Base-by-base conservation (phyloP, 2,113 vertebrate genomes). In the Syngnathoides biaculeatus region DNA sequence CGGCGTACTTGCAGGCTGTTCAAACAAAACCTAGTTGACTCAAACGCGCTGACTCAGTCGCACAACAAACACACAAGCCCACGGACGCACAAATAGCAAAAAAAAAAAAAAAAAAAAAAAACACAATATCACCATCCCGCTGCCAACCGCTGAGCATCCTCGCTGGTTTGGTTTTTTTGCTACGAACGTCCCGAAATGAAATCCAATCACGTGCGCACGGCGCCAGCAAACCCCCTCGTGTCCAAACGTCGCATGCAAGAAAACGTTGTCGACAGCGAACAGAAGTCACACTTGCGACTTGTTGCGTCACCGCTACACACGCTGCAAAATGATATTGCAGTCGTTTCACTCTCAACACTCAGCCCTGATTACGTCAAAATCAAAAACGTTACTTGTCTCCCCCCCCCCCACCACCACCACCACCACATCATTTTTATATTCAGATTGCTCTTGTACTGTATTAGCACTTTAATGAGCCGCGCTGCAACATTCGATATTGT, bases 381-480 rank as follows among this genome's bases (percentile, higher is more conserved):
- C 52, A 13, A 11, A 53, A 53, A 24, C n/a, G 24, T 11, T 30
- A 26, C 55, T 30, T 57, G n/a, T 22, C 30, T 57, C n/a, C 8
- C 30, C 30, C 30, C 30, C 30, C n/a, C n/a, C n/a, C n/a, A n/a
- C n/a, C n/a, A n/a, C n/a, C n/a, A n/a, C n/a, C n/a, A n/a, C n/a
- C n/a, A n/a, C n/a, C n/a, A n/a, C n/a, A n/a, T n/a, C n/a, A n/a
- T n/a, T n/a, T n/a, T n/a, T n/a, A n/a, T n/a, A n/a, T n/a, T n/a
- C n/a, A n/a, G n/a, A n/a, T n/a, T n/a, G n/a, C n/a, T n/a, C n/a
- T n/a, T 57, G 7, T 30, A 57, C 30, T 57, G 26, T 27, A 30
- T 57, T 57, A 30, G 26, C 15, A 17, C 55, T 26, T 57, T 57
- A 57, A 57, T 57, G 55, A 57, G 55, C 55, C 55, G 7, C 55